These are phyloP conservation scores for Adela reaumurella DNA, from an alignment of 2,888 invertebrate species.

Conservation along the genomic window DNA sequence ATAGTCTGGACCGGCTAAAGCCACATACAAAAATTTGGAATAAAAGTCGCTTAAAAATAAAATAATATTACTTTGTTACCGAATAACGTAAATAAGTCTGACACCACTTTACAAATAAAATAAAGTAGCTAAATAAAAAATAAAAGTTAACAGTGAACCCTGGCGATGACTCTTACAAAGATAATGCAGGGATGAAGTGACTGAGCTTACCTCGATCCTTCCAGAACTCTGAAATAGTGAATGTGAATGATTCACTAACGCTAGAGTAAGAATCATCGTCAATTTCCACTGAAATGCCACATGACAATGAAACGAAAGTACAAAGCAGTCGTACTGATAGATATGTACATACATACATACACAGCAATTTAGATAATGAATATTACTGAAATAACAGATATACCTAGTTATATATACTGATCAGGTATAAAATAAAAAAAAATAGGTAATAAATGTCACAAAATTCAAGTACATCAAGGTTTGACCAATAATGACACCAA, in stretches of 20 bases:
- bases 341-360: background rate
- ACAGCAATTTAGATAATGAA: background rate
- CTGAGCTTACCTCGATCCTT: conserved; percentile 45
- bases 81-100: too few species aligned
- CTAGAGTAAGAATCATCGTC: conserved; percentile 35
- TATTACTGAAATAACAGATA: too few species aligned
- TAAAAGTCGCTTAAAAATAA: too few species aligned
- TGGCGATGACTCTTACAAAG: background rate
- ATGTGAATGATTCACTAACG: conserved; percentile 24
- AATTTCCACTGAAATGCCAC: conserved; percentile 3
- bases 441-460: too few species aligned
- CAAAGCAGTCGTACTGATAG: conserved; percentile 34
- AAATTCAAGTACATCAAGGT: too few species aligned
- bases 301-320: conserved; percentile 25
- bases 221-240: conserved; percentile 19
- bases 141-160: background rate
- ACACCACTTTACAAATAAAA: too few species aligned
- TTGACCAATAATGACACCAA: too few species aligned
- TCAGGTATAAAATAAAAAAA: too few species aligned
- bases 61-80: too few species aligned
- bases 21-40: too few species aligned
- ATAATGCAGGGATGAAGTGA: background rate
- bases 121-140: background rate
- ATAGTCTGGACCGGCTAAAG: too few species aligned
- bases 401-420: too few species aligned